Conservation (phyloP, 2,888 invertebrate genomes). For the Eupithecia subumbrata region DNA sequence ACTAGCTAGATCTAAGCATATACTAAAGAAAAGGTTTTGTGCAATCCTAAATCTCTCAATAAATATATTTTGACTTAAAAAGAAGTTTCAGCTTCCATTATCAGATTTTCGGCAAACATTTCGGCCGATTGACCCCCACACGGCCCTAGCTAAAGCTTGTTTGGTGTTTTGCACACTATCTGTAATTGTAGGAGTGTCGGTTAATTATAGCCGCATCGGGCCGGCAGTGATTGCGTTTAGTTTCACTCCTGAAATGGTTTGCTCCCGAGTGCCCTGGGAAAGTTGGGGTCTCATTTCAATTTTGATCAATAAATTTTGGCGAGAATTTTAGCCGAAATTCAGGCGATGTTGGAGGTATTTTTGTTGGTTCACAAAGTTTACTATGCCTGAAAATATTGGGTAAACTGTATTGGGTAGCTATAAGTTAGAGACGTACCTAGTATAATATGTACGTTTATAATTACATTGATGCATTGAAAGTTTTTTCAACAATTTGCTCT, state of each 20-base stretch:
- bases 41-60: background rate
- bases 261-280: slow-evolving; percentile 11
- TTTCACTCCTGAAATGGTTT: slow-evolving; percentile 30
- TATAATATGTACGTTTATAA: background rate
- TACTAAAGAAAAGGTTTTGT: no score
- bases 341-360: background rate
- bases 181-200: slow-evolving; percentile 39
- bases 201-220: slow-evolving; percentile 41
- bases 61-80: background rate
- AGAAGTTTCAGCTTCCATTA: background rate
- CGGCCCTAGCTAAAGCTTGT: slow-evolving; percentile 27
- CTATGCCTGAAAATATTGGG: background rate
- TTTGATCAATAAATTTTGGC: background rate
- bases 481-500: background rate
- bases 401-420: background rate
- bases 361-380: background rate
- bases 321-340: background rate
- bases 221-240: slow-evolving; percentile 35
- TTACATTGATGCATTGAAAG: background rate
- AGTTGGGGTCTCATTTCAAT: slow-evolving; percentile 25
- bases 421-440: background rate
- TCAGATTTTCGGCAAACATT: slow-evolving; percentile 2
- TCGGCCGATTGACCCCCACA: slow-evolving; percentile 9
- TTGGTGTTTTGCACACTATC: slow-evolving; percentile 39
- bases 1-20: no score